A percentile compares a stretch with the other conserved stretches of the same genome.
Evolutionary conservation across 2,113 vertebrate genomes (phyloP).

Genomic region (Tragelaphus imberbis): DNA sequence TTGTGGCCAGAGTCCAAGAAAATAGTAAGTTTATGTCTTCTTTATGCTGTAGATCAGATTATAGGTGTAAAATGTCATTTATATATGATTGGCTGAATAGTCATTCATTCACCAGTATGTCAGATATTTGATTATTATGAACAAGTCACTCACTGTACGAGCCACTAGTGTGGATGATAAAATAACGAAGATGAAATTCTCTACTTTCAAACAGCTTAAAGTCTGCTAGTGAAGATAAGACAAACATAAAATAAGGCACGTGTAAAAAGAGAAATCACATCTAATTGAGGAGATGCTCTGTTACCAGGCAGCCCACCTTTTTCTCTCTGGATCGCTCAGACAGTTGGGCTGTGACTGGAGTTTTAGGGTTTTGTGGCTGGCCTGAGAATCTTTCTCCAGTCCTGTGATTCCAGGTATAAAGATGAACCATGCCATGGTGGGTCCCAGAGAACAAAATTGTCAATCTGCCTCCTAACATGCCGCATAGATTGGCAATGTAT

Average conservation of each 20-base stretch:
- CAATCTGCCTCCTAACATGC: background rate
- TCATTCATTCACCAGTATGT: slow-evolving; percentile 30
- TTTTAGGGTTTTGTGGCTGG: background rate
- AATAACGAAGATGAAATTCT: background rate
- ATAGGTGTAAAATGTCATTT: slow-evolving; percentile 66
- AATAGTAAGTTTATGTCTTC: slow-evolving; percentile 94
- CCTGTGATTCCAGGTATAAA: background rate
- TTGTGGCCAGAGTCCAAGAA: slow-evolving; percentile 99
- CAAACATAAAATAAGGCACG: background rate
- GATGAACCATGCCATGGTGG: background rate
- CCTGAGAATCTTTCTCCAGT: background rate
- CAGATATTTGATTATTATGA: background rate
- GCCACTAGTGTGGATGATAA: background rate
- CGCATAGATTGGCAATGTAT: background rate
- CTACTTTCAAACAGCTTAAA: slow-evolving; percentile 7
- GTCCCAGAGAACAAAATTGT: background rate
- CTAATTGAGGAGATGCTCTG: background rate
- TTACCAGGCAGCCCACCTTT: background rate
- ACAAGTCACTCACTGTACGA: background rate
- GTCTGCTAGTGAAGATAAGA: slow-evolving; percentile 13
- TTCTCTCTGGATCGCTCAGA: background rate
- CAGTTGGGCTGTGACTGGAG: background rate
- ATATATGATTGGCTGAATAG: slow-evolving; percentile 38
- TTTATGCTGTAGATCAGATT: slow-evolving; percentile 76
- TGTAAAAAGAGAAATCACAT: background rate